Evolutionary conservation across 2,797 vertebrate genomes (phyloP).

Genomic region (Mormyrus proboscirostris): DNA sequence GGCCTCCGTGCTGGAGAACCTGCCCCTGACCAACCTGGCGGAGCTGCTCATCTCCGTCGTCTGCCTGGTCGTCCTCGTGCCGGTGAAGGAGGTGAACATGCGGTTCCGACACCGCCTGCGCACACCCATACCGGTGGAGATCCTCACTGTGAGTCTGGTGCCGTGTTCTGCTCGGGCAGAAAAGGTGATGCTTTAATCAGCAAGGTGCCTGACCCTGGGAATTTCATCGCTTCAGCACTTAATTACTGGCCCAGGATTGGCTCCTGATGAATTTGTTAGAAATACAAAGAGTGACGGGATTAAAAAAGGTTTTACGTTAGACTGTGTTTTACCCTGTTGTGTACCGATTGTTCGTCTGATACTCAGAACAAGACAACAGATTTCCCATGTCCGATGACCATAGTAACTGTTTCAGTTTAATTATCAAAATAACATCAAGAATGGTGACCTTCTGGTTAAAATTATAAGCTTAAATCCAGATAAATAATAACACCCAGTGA

Average conservation of each 20-base stretch:
- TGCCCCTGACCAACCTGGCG: conserved; percentile 71
- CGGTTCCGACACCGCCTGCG: conserved; percentile 72
- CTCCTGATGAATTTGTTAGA: not conserved
- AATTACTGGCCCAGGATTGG: not conserved
- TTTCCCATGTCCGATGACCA: not conserved
- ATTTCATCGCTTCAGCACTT: not conserved
- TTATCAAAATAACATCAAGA: not conserved
- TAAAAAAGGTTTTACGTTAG: not conserved
- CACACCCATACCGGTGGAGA: conserved; percentile 82
- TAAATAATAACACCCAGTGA: not conserved
- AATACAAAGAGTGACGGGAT: not conserved
- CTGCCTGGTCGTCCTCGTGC: conserved; percentile 74
- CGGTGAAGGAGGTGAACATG: conserved; percentile 82
- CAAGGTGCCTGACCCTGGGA: not conserved
- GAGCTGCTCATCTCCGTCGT: conserved; percentile 78
- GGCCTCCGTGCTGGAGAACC: conserved; percentile 71
- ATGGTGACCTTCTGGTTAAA: not conserved
- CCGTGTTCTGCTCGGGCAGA: not conserved
- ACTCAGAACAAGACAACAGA: not conserved
- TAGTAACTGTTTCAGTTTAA: not conserved
- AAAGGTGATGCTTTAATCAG: not conserved
- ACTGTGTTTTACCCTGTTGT: not conserved
- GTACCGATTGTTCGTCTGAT: not conserved
- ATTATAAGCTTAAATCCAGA: not conserved
- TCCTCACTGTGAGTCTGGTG: conserved; percentile 58